phyloP scores from a whole-genome alignment of 2,888 invertebrate genomes.

The Chloroclysta siterata region DNA sequence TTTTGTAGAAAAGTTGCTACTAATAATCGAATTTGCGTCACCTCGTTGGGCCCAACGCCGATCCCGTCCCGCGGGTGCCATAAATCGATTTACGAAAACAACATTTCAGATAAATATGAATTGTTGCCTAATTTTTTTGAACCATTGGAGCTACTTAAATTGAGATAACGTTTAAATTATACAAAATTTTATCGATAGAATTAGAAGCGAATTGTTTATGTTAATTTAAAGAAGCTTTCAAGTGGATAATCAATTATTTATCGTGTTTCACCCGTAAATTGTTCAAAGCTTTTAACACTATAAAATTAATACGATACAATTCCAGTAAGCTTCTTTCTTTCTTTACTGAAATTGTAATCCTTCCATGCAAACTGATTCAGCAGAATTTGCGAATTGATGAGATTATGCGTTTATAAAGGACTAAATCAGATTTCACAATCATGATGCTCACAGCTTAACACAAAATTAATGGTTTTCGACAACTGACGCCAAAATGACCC shows the following conservation, averaged over 20 bases:
- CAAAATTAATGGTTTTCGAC: conserved; percentile 17
- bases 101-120: conserved; percentile 29
- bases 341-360: background rate
- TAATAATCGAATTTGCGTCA: conserved; percentile 35
- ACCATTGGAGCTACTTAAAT: conserved; percentile 7
- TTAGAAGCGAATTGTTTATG: background rate
- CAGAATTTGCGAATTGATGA: conserved; percentile 10
- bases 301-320: too few relatives aligned
- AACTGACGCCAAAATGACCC: conserved; percentile 22
- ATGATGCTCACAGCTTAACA: conserved; percentile 18
- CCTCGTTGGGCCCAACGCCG: conserved; percentile 31
- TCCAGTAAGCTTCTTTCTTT: conserved; percentile 3
- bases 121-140: conserved; percentile 23
- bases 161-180: conserved; percentile 6
- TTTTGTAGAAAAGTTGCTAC: conserved; percentile 29
- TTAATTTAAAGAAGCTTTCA: background rate
- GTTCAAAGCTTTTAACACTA: background rate
- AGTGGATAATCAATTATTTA: background rate
- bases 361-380: conserved; percentile 3
- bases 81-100: conserved; percentile 31
- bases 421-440: conserved; percentile 19
- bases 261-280: background rate
- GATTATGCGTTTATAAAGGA: conserved; percentile 10
- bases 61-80: conserved; percentile 28
- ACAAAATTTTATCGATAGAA: background rate